These are phyloP conservation scores for Drosophila melanogaster DNA, from an alignment of 1,140 invertebrate species.

Conservation along the genomic window DNA sequence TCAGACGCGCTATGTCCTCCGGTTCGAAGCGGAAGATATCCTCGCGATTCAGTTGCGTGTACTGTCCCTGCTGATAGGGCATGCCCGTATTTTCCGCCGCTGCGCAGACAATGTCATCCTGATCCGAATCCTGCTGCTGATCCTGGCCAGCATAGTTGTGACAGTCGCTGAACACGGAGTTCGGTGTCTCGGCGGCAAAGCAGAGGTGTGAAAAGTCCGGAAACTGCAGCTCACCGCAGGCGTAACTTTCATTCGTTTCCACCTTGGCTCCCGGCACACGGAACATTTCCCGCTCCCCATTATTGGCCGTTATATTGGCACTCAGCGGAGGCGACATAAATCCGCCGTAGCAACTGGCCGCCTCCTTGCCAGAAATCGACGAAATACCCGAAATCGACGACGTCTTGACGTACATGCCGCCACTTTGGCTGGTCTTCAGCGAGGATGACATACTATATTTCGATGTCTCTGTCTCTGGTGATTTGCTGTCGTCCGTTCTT, in stretches of 20 bases:
- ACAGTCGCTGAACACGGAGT: constrained; percentile 73
- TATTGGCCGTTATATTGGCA: constrained; percentile 38
- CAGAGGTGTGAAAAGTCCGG: constrained; percentile 75
- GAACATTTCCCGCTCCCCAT: constrained; percentile 24
- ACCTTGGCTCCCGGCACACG: constrained; percentile 38
- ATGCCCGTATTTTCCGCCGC: constrained; percentile 38
- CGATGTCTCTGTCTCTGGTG: constrained; percentile 3
- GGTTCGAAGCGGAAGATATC: constrained; percentile 84
- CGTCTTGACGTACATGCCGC: constrained; percentile 45
- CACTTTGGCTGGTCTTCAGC: constrained; percentile 64
- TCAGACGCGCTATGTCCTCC: constrained; percentile 80
- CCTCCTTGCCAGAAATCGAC: constrained; percentile 36
- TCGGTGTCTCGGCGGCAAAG: constrained; percentile 76
- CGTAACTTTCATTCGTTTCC: constrained; percentile 30
- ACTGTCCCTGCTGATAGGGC: constrained; percentile 70
- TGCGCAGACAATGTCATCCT: constrained; percentile 71
- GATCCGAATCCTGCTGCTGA: constrained; percentile 42
- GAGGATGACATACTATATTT: constrained; percentile 61
- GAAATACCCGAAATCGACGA: constrained; percentile 28
- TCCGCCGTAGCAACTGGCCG: constrained; percentile 47
- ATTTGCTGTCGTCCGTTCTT: constrained; percentile 41
- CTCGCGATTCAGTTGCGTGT: constrained; percentile 70
- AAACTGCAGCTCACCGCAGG: constrained; percentile 62
- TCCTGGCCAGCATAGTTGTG: constrained; percentile 39
- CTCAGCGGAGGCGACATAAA: constrained; percentile 77